Conservation (phyloP, 2,797 vertebrate species). For the Eulemur rubriventer region DNA sequence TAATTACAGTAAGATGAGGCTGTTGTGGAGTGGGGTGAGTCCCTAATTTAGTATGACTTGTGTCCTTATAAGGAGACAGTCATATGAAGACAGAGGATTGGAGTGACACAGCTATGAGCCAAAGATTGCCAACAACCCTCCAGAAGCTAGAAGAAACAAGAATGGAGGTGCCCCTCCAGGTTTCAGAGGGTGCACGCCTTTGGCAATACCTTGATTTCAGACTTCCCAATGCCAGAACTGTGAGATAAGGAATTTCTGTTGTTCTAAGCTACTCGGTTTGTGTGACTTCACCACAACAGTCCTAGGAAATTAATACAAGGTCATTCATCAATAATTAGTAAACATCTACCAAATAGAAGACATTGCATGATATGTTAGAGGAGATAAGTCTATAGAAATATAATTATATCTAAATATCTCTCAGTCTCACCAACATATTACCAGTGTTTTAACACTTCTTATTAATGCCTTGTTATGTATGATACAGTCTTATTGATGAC, state of each 20-base stretch:
- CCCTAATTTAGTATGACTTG: background rate
- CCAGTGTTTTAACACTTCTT: background rate
- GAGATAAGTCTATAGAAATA: background rate
- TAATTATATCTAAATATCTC: too few relatives aligned
- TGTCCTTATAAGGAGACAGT: background rate
- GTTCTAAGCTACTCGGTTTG: background rate
- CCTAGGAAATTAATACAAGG: background rate
- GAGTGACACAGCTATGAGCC: rapidly evolving
- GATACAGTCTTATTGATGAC: background rate
- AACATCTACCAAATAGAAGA: background rate
- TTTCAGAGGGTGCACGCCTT: rapidly evolving
- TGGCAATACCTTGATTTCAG: background rate
- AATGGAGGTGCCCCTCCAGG: rapidly evolving
- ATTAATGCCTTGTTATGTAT: background rate
- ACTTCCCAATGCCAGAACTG: background rate
- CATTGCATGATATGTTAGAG: rapidly evolving
- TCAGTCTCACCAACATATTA: background rate
- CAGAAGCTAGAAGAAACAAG: background rate
- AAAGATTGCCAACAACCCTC: background rate
- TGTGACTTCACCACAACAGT: background rate
- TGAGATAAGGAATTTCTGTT: background rate
- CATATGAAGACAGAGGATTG: background rate
- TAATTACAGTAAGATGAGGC: background rate
- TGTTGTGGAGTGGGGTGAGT: rapidly evolving
- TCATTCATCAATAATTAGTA: background rate